Base-by-base conservation (phyloP, 2,113 vertebrate genomes). In the Ammospiza caudacuta region DNA sequence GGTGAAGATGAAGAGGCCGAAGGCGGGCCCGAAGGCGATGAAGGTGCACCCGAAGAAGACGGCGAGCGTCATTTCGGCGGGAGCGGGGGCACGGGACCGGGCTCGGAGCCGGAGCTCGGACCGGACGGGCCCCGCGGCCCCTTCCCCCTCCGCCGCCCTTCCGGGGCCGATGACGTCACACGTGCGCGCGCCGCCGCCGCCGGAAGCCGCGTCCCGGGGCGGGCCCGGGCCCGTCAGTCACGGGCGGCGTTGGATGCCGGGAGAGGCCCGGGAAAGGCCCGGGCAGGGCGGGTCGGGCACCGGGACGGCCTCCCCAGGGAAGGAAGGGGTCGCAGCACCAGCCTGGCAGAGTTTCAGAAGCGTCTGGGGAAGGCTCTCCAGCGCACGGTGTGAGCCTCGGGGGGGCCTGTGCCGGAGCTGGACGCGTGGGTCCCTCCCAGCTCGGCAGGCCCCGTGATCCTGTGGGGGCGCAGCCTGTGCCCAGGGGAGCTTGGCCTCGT, bases 1-100 rank as follows among this genome's bases (percentile, higher is more conserved):
- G 57, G 96, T 98, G 94, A 98, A 95, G 35, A 98, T 70, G 90
- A 97, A 97, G n/a, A 98, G 97, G 37, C 97, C 93, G 58, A 98
- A 78, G 8, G 97, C 97, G 31, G 97, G 97, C 86, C 97, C 97
- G 94, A 97, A 97, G 84, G 97, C 96, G 88, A 97, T 96, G 91
- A 94, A 96, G 58, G 97, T 96, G 82, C 97, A 97, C 21, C 97
- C 97, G 91, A 97, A 97, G 92, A 97, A 97, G 19, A 97, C 91
- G 49, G 97, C 87, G 73, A 97, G 95, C 43, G 97, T 95, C 97
- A 97, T 97, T 66, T 87, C 96, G 75, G 75, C 79, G 51, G 70
- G 51, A 27, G 51, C 31, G n/a, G 83, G 73, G 54, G 18, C 58
- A 27, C 58, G 68, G 46, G 8, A 39, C 12, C 52, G 77, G 49